These are phyloP conservation scores for Neolamprologus tretocephalus DNA, from an alignment of 2,113 vertebrate species.

Conservation along the genomic window DNA sequence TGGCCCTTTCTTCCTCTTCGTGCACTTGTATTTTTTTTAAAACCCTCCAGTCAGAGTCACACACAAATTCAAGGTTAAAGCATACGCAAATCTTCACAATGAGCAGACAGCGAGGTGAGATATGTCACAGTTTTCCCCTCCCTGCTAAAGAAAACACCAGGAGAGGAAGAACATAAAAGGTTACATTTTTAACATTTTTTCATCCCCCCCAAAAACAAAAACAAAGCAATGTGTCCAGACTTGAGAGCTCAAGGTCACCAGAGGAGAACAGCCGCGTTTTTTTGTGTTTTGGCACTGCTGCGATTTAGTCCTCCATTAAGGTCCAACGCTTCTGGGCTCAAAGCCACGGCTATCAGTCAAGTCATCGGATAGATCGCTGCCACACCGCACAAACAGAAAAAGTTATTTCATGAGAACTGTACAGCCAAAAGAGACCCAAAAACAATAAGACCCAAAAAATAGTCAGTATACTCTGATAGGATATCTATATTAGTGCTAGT, in stretches of 20 bases:
- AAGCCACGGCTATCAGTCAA: constrained; percentile 1
- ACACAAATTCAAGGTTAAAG: constrained; percentile 39
- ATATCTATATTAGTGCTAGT: constrained; percentile 44
- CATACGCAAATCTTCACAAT: not conserved
- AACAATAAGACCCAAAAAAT: constrained; percentile 45
- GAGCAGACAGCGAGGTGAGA: constrained; percentile 24
- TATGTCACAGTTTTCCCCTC: not conserved
- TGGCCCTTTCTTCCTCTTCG: not conserved
- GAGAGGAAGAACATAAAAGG: not conserved
- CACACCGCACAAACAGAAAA: not conserved
- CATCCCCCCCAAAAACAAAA: not conserved
- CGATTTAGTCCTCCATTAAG: constrained; percentile 9
- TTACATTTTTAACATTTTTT: not conserved
- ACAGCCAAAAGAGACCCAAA: constrained; percentile 25
- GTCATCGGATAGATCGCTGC: not conserved
- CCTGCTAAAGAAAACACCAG: not conserved
- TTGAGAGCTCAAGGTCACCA: constrained; percentile 21
- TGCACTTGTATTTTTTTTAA: not conserved
- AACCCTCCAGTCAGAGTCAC: not conserved
- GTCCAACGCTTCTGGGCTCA: not conserved
- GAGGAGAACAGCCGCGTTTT: not conserved
- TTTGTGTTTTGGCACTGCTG: constrained; percentile 48
- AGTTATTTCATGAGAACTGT: constrained; percentile 29
- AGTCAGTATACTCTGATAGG: constrained; percentile 32
- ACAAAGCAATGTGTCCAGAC: constrained; percentile 21